Evolutionary conservation across 2,113 vertebrate genomes (phyloP).

Genomic region (Muntiacus muntjak): DNA sequence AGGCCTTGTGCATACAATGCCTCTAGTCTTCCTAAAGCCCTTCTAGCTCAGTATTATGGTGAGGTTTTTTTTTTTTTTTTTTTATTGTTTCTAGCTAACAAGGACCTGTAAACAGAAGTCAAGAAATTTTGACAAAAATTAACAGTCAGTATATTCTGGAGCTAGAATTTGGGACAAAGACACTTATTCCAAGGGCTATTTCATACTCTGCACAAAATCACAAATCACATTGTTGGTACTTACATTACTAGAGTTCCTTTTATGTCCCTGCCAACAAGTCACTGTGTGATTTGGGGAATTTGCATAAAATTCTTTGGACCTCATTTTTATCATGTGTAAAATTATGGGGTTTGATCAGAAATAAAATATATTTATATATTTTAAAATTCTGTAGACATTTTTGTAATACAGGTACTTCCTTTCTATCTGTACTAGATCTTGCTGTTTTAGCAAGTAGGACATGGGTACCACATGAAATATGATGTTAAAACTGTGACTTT

Average conservation of each 20-base stretch:
- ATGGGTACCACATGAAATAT: not conserved
- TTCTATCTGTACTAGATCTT: not conserved
- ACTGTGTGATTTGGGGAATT: not conserved
- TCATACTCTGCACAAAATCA: not conserved
- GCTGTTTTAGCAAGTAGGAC: not conserved
- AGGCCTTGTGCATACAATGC: not conserved
- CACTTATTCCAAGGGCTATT: not conserved
- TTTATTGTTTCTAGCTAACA: not conserved
- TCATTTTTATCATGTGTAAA: not conserved
- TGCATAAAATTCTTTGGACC: not conserved
- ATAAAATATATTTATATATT: not conserved
- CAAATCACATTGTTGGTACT: not conserved
- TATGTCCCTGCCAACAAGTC: not conserved
- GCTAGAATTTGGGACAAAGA: not conserved
- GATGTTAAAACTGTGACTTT: not conserved
- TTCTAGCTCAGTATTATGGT: not conserved
- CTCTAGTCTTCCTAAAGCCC: not conserved
- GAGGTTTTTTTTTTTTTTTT: not conserved
- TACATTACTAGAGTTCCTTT: not conserved
- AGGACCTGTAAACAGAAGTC: not conserved
- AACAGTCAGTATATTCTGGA: not conserved
- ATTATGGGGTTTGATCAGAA: not conserved
- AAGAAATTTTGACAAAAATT: constrained; percentile 5
- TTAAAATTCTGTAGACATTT: not conserved
- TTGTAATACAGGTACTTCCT: not conserved